phyloP scores from a whole-genome alignment of 64 coral and sea anemone genomes.

The Dendrophyllia cribrosa region DNA sequence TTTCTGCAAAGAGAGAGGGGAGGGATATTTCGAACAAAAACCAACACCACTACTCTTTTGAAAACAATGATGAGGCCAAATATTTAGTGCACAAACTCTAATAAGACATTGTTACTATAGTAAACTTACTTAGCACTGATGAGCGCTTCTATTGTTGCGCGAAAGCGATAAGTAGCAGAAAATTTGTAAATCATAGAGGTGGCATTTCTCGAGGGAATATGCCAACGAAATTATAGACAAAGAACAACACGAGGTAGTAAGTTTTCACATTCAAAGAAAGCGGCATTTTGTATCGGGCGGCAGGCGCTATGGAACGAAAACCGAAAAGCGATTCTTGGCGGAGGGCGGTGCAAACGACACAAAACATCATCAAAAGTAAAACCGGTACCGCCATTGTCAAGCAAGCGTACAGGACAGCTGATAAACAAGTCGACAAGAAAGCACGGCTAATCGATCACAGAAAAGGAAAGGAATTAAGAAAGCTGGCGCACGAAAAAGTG shows the following conservation, averaged over 20 bases:
- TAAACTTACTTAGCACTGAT: neutral
- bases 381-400: conserved; percentile 32
- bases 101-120: neutral
- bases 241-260: neutral
- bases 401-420: neutral
- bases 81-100: neutral
- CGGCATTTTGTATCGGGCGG: neutral
- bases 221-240: neutral
- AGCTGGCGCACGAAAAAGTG: neutral
- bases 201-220: neutral
- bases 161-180: neutral
- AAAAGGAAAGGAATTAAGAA: conserved; percentile 29
- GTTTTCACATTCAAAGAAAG: neutral
- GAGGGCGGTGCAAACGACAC: neutral
- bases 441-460: neutral
- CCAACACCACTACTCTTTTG: neutral
- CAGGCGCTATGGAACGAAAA: neutral
- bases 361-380: conserved; percentile 6
- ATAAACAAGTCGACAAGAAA: neutral
- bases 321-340: neutral
- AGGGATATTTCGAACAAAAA: neutral
- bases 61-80: neutral
- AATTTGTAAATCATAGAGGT: neutral
- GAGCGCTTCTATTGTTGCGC: neutral
- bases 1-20: neutral